phyloP scores from a whole-genome alignment of 2,888 invertebrate genomes.

The Macrosiphum euphorbiae region DNA sequence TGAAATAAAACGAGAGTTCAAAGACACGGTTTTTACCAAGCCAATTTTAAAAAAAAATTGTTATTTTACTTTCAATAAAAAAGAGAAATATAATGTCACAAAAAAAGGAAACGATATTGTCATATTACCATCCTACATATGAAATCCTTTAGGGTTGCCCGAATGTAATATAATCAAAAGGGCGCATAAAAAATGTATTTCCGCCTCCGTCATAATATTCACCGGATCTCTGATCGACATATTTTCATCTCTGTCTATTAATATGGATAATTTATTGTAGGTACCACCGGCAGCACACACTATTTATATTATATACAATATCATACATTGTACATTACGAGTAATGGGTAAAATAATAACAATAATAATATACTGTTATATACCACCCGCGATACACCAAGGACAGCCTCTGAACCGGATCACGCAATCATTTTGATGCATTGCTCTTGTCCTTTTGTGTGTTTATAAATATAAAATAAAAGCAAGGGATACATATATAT shows the following conservation, averaged over 20 bases:
- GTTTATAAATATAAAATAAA: slow-evolving; percentile 38
- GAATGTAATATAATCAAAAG: background rate
- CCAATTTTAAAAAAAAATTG: background rate
- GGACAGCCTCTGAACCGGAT: slow-evolving; percentile 50
- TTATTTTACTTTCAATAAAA: background rate
- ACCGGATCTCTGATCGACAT: background rate
- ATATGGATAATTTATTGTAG: background rate
- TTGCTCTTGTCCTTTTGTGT: slow-evolving; percentile 12
- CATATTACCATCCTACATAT: background rate
- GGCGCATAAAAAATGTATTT: background rate
- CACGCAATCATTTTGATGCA: slow-evolving; percentile 32
- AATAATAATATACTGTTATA: background rate
- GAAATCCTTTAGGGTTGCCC: background rate
- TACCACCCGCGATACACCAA: slow-evolving; percentile 31
- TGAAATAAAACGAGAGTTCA: slow-evolving; percentile 15
- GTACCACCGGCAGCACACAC: background rate
- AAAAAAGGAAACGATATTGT: background rate
- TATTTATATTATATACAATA: background rate
- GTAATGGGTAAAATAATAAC: background rate
- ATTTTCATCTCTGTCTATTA: background rate
- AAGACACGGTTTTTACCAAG: background rate
- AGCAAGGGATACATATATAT: slow-evolving; percentile 31
- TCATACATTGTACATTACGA: background rate
- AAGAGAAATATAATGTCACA: background rate
- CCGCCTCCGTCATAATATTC: background rate